Evolutionary conservation across 1,140 invertebrate genomes (phyloP), one percentile per base, ranked within the genome.

Genomic region (Lycorma delicatula): DNA sequence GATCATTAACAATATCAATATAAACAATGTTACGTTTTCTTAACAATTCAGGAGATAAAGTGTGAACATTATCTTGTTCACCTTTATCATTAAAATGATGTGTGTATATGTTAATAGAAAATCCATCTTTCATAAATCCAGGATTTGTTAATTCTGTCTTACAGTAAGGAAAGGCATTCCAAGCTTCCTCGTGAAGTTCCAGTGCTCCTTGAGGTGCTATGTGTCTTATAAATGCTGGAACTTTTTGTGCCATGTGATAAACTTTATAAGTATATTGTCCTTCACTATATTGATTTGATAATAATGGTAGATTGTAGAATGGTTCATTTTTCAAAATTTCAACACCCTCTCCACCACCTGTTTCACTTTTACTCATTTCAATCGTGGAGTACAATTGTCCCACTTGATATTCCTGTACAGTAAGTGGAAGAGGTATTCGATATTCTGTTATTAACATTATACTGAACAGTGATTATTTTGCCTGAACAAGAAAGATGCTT

Each of bases 341-440:
- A 9, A 99, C 95, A 25, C 97, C 97, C 76, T 93, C 97, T 26
- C 93, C 96, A 66, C 89, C 87, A 25, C 95, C 96, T 1, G 54
- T 56, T 20, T 48, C 54, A 16, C n/a, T 31, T 70, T 90, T 87
- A 70, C 91, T 97, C 72, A 98, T 95, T 66, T 96, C 86, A 67
- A 97, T 95, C 74, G 98, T 98, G 94, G 98, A 98, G 73, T 96
- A 99, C 48, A 99, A 82, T 75, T 99, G 97, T 58, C 94, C 97
- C 62, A 99, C 97, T 55, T 90, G 79, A 72, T 99, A 99, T 72
- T 99, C 97, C 71, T 98, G 93, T 44, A 98, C 94, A 4, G 93
- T 95, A 44, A 99, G 82, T 22, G 97, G 97, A 67, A 99, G 79
- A 61, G 94, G 91, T 71, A 99, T 98, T 59, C 96, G 83, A 75